Evolutionary conservation across 2,888 invertebrate species (phyloP), one percentile per base, ranked within the genome.

Genomic region (Synergus japonicus): DNA sequence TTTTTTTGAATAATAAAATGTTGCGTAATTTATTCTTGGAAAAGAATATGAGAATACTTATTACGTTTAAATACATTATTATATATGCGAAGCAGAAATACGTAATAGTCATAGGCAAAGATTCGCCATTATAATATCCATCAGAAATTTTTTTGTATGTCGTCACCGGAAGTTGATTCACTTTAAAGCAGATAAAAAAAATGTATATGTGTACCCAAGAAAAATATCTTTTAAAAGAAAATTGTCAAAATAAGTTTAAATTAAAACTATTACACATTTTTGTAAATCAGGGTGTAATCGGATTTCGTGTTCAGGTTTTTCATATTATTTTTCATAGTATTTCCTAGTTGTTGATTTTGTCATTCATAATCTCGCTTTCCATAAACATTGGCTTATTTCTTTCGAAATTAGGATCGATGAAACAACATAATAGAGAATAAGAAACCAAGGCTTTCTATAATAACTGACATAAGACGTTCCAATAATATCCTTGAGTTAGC

Each of bases 401-500:
- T 60, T 60, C 22, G 60, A 60, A 22, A 60, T 60, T 22, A 60
- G 22, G 22, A 12, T 22, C 22, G 60, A 60, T 60, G 60, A 22
- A 22, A 60, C 60, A 60, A 22, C n/a, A n/a, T 8, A n/a, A n/a
- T 54, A 54, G 15, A 54, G n/a, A 54, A 54, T 54, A 15, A 46
- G 46, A 44, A 67, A 22, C 22, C 13, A 46, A 67, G 43, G 67
- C 12, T 46, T 44, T 46, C 18, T 29, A 67, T 29, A 67, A 67
- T 67, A 67, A 67, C 46, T 46, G 67, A 67, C 67, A 69, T 69
- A 49, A 69, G 69, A 69, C 29, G 69, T 15, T 46, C 69, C 69
- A 69, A 65, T 82, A 82, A 83, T 83, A 83, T 79, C 79, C 78
- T 58, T 76, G 78, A 81, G 82, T 82, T 79, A 79, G 79, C 79